Conservation (phyloP, 2,113 vertebrate genomes). For the Semicossyphus pulcher region DNA sequence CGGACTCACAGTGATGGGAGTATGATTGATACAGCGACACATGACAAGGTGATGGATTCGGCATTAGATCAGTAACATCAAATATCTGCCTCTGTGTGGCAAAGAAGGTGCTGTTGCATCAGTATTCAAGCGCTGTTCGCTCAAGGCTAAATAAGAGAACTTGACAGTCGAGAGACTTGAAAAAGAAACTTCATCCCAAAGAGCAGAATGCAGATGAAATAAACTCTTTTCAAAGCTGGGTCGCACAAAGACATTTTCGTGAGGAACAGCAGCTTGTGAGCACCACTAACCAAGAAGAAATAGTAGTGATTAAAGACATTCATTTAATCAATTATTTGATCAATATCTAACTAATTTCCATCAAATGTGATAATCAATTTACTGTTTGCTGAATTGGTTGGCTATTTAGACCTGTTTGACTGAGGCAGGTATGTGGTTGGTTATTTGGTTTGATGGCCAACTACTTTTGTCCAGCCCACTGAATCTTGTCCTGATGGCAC, state of each 20-base stretch:
- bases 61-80: not conserved
- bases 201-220: not conserved
- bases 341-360: not conserved
- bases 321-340: no score
- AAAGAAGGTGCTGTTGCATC: constrained; percentile 1
- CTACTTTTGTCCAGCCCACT: no score
- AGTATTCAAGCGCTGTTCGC: not conserved
- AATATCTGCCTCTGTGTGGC: not conserved
- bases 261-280: no score
- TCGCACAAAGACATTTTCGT: no score
- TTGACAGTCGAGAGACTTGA: not conserved
- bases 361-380: no score
- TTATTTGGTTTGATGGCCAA: no score
- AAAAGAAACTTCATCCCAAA: not conserved
- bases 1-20: not conserved
- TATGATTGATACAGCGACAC: constrained; percentile 16
- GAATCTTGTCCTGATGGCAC: no score
- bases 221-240: constrained; percentile 1
- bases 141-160: constrained; percentile 8
- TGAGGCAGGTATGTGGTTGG: no score
- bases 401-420: no score
- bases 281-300: no score
- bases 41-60: constrained; percentile 24
- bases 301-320: no score
- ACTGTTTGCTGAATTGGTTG: no score